Evolutionary conservation across 1,140 invertebrate species (phyloP).

Genomic region (Physella acuta): DNA sequence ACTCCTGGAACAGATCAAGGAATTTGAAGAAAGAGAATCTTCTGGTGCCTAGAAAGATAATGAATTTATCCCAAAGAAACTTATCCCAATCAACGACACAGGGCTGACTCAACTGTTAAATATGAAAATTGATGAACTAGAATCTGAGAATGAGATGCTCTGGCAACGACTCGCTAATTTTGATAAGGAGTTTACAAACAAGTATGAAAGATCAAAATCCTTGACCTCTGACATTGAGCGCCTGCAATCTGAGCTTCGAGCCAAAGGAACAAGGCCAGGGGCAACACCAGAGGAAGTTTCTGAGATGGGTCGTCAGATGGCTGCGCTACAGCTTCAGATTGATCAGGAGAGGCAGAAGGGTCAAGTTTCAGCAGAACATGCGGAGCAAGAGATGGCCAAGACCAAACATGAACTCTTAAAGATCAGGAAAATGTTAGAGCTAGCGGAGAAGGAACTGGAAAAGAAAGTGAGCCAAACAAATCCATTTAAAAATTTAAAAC

Average conservation of each 20-base stretch:
- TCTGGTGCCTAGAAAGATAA: conserved; percentile 54
- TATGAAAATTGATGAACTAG: conserved; percentile 62
- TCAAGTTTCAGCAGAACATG: conserved; percentile 29
- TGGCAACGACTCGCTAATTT: conserved; percentile 30
- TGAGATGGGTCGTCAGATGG: conserved; percentile 10
- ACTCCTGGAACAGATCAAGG: conserved; percentile 60
- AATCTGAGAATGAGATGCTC: conserved; percentile 61
- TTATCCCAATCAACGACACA: conserved; percentile 60
- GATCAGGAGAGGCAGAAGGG: conserved; percentile 21
- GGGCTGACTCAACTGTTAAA: conserved; percentile 60
- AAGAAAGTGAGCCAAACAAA: conserved; percentile 66
- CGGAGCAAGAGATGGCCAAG: conserved; percentile 51
- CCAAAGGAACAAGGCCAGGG: conserved; percentile 9
- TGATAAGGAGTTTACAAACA: conserved; percentile 32
- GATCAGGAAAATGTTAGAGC: conserved; percentile 62
- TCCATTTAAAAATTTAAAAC: conserved; percentile 68
- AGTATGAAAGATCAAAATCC: conserved; percentile 17
- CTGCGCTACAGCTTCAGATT: conserved; percentile 21
- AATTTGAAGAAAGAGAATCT: conserved; percentile 62
- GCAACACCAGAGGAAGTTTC: conserved; percentile 10
- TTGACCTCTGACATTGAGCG: conserved; percentile 29
- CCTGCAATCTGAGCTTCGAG: conserved; percentile 21
- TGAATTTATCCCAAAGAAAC: conserved; percentile 52
- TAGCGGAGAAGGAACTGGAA: conserved; percentile 65
- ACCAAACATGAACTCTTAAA: conserved; percentile 59